Evolutionary conservation across 2,888 invertebrate genomes (phyloP).

Genomic region (Lochmaea capreae): DNA sequence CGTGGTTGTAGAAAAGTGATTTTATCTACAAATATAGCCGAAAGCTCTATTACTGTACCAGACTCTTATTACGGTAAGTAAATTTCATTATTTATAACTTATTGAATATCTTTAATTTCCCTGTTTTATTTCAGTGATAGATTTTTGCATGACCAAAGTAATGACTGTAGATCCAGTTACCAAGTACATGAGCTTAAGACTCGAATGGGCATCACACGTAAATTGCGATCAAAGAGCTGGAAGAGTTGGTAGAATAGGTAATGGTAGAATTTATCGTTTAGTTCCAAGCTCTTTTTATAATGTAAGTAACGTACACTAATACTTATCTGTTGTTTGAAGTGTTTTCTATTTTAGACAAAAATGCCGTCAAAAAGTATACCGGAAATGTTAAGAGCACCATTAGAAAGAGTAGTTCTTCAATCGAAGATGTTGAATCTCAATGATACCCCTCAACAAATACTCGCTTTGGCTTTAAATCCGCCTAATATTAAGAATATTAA

Average conservation of each 20-base stretch:
- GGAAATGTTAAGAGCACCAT: constrained; percentile 84
- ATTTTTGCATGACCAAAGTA: constrained; percentile 92
- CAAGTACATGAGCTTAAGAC: constrained; percentile 81
- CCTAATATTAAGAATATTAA: constrained; percentile 86
- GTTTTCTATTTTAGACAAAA: constrained; percentile 60
- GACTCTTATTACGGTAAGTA: constrained; percentile 78
- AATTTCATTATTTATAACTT: not conserved
- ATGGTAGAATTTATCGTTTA: constrained; percentile 87
- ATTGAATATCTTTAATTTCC: constrained; percentile 24
- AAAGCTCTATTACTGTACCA: constrained; percentile 91
- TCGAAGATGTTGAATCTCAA: constrained; percentile 87
- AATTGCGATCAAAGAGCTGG: constrained; percentile 93
- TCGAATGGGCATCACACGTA: constrained; percentile 90
- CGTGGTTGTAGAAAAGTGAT: constrained; percentile 82
- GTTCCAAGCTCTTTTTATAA: constrained; percentile 76
- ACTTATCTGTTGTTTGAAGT: not conserved
- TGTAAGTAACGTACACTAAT: constrained; percentile 57
- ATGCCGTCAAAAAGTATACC: constrained; percentile 73
- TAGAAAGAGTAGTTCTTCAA: constrained; percentile 83
- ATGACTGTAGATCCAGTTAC: constrained; percentile 80
- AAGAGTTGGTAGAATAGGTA: constrained; percentile 88
- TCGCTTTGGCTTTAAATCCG: constrained; percentile 88
- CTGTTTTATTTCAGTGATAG: constrained; percentile 77
- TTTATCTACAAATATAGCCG: constrained; percentile 91
- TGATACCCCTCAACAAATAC: constrained; percentile 78